phyloP scores from a whole-genome alignment of 2,888 invertebrate species.

The Carpatolechia fugitivella region DNA sequence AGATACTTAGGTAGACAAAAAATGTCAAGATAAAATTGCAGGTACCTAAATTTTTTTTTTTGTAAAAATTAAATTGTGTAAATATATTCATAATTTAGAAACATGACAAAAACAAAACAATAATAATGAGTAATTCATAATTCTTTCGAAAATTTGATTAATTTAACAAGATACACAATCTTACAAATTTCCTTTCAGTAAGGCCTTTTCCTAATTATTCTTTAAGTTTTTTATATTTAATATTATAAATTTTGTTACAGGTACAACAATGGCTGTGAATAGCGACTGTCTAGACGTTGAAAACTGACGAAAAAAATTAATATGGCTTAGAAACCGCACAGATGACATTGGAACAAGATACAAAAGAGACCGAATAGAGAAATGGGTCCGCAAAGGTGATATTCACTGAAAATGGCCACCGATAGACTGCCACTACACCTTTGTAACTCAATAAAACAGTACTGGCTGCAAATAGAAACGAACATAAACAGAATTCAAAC shows the following conservation, averaged over 20 bases:
- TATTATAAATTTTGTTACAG: conserved; percentile 59
- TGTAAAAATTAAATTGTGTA: background rate
- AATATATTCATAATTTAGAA: too few species aligned
- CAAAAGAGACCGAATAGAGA: conserved; percentile 43
- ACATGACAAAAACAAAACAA: too few species aligned
- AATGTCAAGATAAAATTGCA: background rate
- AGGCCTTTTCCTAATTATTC: too few species aligned
- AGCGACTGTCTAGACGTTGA: background rate
- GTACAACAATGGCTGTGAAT: conserved; percentile 33
- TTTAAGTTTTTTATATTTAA: too few species aligned
- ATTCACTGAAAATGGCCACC: conserved; percentile 69
- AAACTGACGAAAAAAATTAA: background rate
- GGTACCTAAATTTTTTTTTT: background rate
- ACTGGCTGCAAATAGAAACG: conserved; percentile 39
- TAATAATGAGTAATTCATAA: too few species aligned
- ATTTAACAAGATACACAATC: too few species aligned
- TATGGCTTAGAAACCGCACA: conserved; percentile 10
- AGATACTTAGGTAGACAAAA: background rate
- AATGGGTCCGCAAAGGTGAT: conserved; percentile 73
- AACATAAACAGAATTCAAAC: conserved; percentile 28
- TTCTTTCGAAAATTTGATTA: too few species aligned
- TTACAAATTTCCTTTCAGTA: too few species aligned
- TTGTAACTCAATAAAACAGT: conserved; percentile 74
- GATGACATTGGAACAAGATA: conserved; percentile 17
- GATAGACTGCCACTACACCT: conserved; percentile 69